A percentile compares a stretch with the other conserved stretches of the same genome.
Evolutionary conservation across 2,797 vertebrate species (phyloP).

Genomic region (Coregonus sp.): DNA sequence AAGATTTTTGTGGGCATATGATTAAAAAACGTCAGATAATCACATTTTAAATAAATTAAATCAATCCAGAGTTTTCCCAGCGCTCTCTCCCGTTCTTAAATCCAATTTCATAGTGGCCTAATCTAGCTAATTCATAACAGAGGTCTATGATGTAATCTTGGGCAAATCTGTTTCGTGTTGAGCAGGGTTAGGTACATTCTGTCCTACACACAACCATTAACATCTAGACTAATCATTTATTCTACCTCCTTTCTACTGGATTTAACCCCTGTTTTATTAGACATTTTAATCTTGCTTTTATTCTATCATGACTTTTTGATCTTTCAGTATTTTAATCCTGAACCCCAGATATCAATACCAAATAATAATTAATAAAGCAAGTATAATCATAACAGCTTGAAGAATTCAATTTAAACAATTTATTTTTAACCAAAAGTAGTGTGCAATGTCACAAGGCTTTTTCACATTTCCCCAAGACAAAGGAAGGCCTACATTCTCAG

Average conservation of each 20-base stretch:
- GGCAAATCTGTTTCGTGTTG: conserved; percentile 66
- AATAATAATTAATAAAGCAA: not conserved
- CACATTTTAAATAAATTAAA: conserved; percentile 72
- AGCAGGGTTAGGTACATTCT: conserved; percentile 62
- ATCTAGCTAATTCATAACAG: conserved; percentile 75
- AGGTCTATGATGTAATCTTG: conserved; percentile 74
- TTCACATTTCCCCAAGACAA: not conserved
- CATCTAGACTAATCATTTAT: conserved; percentile 57
- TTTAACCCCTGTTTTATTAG: too few relatives aligned
- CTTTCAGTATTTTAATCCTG: not conserved
- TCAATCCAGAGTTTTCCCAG: conserved; percentile 71
- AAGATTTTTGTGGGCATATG: conserved; percentile 39
- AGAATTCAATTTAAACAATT: not conserved
- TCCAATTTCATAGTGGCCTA: conserved; percentile 72
- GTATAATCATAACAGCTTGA: not conserved
- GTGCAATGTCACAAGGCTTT: not conserved
- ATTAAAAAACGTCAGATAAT: conserved; percentile 68
- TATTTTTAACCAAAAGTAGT: not conserved
- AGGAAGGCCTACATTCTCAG: not conserved
- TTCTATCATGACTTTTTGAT: not conserved
- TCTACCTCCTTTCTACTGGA: not conserved
- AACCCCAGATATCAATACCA: not conserved
- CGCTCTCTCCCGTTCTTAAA: conserved; percentile 64
- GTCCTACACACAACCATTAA: conserved; percentile 56
- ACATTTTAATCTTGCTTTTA: too few relatives aligned